Evolutionary conservation across 2,113 vertebrate species (phyloP), one percentile per base, ranked within the genome.

Genomic region (Gopherus flavomarginatus): DNA sequence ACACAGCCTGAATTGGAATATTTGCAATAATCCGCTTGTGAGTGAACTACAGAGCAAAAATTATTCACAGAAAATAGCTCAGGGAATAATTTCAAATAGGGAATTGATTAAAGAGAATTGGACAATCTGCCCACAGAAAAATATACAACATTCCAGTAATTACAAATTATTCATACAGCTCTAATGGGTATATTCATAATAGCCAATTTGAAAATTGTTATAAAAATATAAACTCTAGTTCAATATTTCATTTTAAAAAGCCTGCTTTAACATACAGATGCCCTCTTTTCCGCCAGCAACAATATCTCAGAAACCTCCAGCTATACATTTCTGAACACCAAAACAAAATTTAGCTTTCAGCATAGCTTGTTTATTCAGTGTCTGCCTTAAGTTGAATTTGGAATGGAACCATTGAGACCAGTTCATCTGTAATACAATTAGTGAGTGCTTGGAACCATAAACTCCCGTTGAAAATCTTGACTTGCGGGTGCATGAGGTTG

Each of bases 121-220:
- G 83, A 17, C 4, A 4, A 17, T 27, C 29, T 87, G 5, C 5
- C 69, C 26, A 16, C 0, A 0, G 62, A 92, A 92, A 90, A 38
- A 22, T 1, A 4, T 59, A 1, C 35, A 8, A 16, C 13, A 59
- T 44, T 56, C 44, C 54, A 42, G 52, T 72, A 92, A 42, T 35
- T 42, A 50, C 65, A 62, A 86, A 89, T 17, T 52, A 91, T 42
- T 79, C 52, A 6, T 35, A 57, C 11, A 85, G 38, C 42, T 90
- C n/a, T 8, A 14, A 17, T 31, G 78, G 26, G 44, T 91, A 21
- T 17, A 85, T 27, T 8, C 16, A 2, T 7, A 5, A 38, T 77
- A 88, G 62, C 35, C 59, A 11, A 42, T 6, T 81, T 12, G 52
- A 19, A 38, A 77, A 11, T 49, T 93, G 52, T 35, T 90, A 35